Percentiles rank a stretch among this genome's conserved stretches.
Evolutionary conservation across 2,888 invertebrate species (phyloP).

Genomic region (Tineola bisselliella): DNA sequence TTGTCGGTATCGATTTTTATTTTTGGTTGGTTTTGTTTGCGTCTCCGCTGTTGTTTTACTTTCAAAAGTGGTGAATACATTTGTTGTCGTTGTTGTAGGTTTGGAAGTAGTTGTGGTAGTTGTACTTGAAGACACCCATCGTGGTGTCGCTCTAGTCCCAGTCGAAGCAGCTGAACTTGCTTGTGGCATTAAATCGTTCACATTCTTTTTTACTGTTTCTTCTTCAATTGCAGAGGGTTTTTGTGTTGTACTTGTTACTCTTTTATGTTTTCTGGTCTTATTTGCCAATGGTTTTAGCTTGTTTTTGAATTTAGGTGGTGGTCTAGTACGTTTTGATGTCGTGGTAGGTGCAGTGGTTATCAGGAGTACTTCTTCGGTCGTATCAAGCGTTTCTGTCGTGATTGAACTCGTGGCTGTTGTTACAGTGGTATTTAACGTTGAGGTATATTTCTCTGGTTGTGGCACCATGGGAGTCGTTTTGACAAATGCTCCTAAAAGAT

Average conservation of each 20-base stretch:
- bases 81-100: conserved; percentile 19
- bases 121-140: conserved; percentile 23
- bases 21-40: conserved; percentile 21
- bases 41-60: conserved; percentile 19
- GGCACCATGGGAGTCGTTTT: conserved; percentile 53
- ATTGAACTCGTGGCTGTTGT: conserved; percentile 22
- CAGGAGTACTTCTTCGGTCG: conserved; percentile 19
- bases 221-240: conserved; percentile 23
- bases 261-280: conserved; percentile 45
- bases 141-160: conserved; percentile 23
- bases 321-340: conserved; percentile 45
- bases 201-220: conserved; percentile 30
- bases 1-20: conserved; percentile 49
- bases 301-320: conserved; percentile 39
- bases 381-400: conserved; percentile 21
- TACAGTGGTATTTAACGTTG: conserved; percentile 22
- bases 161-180: conserved; percentile 41
- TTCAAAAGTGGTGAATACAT: conserved; percentile 24
- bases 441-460: conserved; percentile 26
- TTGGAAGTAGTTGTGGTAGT: conserved; percentile 15
- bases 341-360: conserved; percentile 22
- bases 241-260: conserved; percentile 34
- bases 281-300: conserved; percentile 32
- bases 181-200: conserved; percentile 41
- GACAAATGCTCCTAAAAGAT: conserved; percentile 43